Evolutionary conservation across 2,888 invertebrate genomes (phyloP).

Genomic region (Drosophila borealis): DNA sequence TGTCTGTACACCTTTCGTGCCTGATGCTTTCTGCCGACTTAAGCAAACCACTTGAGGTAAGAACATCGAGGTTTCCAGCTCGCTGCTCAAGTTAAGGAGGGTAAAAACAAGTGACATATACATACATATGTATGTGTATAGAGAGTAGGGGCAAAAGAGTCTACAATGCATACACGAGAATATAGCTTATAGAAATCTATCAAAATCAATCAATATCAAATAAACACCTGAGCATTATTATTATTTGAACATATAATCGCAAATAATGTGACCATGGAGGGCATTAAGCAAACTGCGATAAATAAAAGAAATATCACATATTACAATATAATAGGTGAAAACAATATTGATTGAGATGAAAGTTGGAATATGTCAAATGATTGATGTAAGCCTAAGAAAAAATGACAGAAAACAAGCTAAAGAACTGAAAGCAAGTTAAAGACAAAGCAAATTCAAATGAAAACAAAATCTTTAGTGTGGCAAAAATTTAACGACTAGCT

Average conservation of each 20-base stretch:
- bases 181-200: neutral
- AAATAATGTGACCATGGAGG: neutral
- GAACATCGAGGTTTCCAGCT: constrained; percentile 25
- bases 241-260: neutral
- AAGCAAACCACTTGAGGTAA: constrained; percentile 21
- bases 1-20: constrained; percentile 35
- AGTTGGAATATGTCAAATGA: constrained; percentile 28
- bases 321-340: constrained; percentile 12
- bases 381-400: constrained; percentile 11
- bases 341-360: constrained; percentile 26
- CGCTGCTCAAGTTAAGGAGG: constrained; percentile 24
- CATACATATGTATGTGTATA: neutral
- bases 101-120: neutral
- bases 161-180: neutral
- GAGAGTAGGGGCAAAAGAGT: neutral
- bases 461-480: constrained; percentile 3
- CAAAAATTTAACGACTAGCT: constrained; percentile 1
- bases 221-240: neutral
- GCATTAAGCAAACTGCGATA: neutral
- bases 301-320: neutral
- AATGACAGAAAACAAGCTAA: constrained; percentile 7
- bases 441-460: constrained; percentile 3
- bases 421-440: constrained; percentile 21
- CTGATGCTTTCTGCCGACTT: constrained; percentile 15
- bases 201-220: constrained; percentile 2